Evolutionary conservation across 2,797 vertebrate genomes (phyloP), one percentile per base, ranked within the genome.

Genomic region (Sternotherus odoratus): DNA sequence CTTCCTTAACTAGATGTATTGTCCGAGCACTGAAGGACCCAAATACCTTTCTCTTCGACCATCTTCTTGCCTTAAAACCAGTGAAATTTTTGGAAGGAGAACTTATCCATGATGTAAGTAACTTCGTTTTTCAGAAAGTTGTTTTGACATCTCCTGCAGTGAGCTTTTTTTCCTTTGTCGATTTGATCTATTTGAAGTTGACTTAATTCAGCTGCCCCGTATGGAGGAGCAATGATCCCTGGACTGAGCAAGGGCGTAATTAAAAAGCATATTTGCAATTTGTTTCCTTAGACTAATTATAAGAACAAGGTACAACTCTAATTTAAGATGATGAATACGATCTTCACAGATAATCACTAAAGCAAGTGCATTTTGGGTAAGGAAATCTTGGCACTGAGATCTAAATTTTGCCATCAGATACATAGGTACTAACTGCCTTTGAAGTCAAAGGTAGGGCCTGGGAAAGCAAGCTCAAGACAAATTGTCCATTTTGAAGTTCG

Each of bases 1-100:
- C 86, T 97, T 97, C 95, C 86, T 88, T 83, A 49, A 78, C 89
- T 96, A 99, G 99, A 96, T 99, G 99, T 94, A 99, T 99, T 63
- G 99, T 99, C 57, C 98, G 99, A 95, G 99, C 99, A 63, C 88
- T 99, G 94, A 99, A 99, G 97, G 99, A 99, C 96, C 98, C 99
- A 92, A 99, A 98, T 98, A 99, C 99, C 81, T 99, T 99, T 97
- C 98, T 99, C 83, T 99, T 99, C 91, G 99, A 99, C 97, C 99
- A 99, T 97, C 99, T 99, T 95, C 98, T 99, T 97, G 98, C 99
- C 95, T 98, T 99, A 97, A 99, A 99, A 97, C 99, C 99, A 43
- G 99, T 99, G 77, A 99, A 99, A 96, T 99, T 99, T 98, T 98
- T 99, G 96, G 99, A 99, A 97, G 99, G 99, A 96, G 99, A 99